A percentile compares a stretch with the other conserved stretches of the same genome.
phyloP scores from a whole-genome alignment of 92 coral and sea anemone species.

The Heteractis magnifica region DNA sequence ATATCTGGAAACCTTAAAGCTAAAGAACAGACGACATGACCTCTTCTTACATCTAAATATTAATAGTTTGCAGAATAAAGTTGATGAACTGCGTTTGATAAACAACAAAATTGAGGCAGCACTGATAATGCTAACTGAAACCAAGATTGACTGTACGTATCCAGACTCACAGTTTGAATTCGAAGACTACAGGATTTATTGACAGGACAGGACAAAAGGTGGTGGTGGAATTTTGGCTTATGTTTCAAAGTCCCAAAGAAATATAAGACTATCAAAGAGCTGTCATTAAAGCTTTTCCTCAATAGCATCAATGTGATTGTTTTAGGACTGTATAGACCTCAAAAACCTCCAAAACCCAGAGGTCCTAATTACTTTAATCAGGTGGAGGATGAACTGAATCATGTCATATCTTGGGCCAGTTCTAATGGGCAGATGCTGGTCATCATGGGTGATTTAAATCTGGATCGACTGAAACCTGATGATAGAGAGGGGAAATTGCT shows the following conservation, averaged over 20 bases:
- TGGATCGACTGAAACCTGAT: slow-evolving; percentile 20
- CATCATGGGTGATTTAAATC: slow-evolving; percentile 27
- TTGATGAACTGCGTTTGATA: slow-evolving; percentile 1
- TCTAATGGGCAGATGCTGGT: not conserved
- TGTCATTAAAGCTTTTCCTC: too few species aligned
- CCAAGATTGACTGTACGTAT: slow-evolving; percentile 11
- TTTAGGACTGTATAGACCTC: not conserved
- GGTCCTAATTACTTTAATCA: not conserved
- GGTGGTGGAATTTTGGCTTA: too few species aligned
- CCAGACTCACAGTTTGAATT: not conserved
- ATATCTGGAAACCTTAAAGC: not conserved
- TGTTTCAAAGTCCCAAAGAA: too few species aligned
- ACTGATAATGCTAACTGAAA: not conserved
- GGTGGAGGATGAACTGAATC: not conserved
- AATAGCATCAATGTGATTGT: not conserved
- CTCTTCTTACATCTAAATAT: slow-evolving; percentile 2
- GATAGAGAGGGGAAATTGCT: slow-evolving; percentile 13
- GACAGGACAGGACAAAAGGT: not conserved
- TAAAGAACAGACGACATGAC: not conserved
- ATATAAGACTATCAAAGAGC: too few species aligned
- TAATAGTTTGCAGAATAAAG: slow-evolving; percentile 1
- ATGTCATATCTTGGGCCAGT: too few species aligned
- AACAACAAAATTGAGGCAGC: not conserved
- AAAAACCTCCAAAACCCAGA: not conserved
- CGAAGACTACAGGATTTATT: not conserved